A percentile compares a stretch with the other conserved stretches of the same genome.
phyloP scores from a whole-genome alignment of 2,113 vertebrate species.

The Zosterops borbonicus region DNA sequence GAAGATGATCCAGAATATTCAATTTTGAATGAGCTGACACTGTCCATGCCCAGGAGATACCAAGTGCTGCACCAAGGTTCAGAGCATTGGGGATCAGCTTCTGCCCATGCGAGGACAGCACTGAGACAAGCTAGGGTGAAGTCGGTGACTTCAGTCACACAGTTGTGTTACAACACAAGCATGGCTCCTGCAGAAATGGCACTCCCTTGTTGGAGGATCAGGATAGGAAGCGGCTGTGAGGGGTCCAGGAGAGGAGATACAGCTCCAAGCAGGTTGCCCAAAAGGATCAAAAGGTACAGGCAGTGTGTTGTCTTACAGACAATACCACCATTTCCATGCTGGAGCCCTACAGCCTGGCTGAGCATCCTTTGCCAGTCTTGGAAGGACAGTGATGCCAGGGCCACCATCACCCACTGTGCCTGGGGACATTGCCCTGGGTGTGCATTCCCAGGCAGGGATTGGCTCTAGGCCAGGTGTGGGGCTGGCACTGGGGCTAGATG shows the following conservation, averaged over 20 bases:
- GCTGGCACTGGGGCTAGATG: fast-evolving
- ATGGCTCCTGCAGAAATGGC: not conserved
- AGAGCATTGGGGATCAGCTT: not conserved
- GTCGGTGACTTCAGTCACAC: not conserved
- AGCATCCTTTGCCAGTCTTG: not conserved
- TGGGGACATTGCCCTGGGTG: fast-evolving
- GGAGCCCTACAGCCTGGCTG: not conserved
- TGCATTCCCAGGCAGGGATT: fast-evolving
- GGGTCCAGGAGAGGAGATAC: not conserved
- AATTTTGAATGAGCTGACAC: not conserved
- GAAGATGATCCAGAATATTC: not conserved
- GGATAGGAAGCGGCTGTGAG: fast-evolving
- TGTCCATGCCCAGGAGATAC: not conserved
- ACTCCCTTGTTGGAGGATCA: not conserved
- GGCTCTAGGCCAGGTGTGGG: not conserved
- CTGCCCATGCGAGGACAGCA: fast-evolving
- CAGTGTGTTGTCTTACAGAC: too few species aligned
- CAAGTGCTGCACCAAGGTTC: not conserved
- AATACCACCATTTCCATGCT: fast-evolving
- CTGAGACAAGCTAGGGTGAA: not conserved
- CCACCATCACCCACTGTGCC: not conserved
- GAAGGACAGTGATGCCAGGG: not conserved
- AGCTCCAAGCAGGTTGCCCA: not conserved
- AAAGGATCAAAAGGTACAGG: not conserved
- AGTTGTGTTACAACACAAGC: too few species aligned